phyloP scores from a whole-genome alignment of 2,888 invertebrate species.

The Archaeoteleia sp. region DNA sequence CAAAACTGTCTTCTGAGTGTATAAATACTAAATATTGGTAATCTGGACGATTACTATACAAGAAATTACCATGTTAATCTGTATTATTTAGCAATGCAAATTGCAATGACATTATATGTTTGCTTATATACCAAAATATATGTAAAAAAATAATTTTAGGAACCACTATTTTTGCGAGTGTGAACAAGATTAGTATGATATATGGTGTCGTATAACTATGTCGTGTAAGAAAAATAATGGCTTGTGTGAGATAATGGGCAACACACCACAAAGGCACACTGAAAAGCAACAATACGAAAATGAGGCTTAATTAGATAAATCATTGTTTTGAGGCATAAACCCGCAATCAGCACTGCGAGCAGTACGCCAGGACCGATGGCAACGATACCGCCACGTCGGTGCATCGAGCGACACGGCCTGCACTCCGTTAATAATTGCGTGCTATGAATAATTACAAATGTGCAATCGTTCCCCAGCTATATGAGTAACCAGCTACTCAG shows the following conservation, averaged over 20 bases:
- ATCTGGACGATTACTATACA: too few relatives aligned
- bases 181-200: too few relatives aligned
- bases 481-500: slow-evolving; percentile 21
- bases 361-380: slow-evolving; percentile 34
- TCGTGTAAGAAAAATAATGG: slow-evolving; percentile 57
- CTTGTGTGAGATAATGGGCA: slow-evolving; percentile 51
- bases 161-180: too few relatives aligned
- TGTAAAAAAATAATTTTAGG: too few relatives aligned
- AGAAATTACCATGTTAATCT: too few relatives aligned
- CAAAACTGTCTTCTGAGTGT: too few relatives aligned
- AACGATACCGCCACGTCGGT: slow-evolving; percentile 34
- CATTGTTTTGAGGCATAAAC: slow-evolving; percentile 70
- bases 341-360: slow-evolving; percentile 63
- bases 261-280: slow-evolving; percentile 55
- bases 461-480: slow-evolving; percentile 17
- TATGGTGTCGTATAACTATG: too few relatives aligned
- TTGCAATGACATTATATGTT: too few relatives aligned
- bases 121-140: too few relatives aligned
- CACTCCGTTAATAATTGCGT: slow-evolving; percentile 66
- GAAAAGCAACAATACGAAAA: slow-evolving; percentile 64
- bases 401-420: slow-evolving; percentile 28
- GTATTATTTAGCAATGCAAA: too few relatives aligned
- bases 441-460: slow-evolving; percentile 71
- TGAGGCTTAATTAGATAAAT: slow-evolving; percentile 71
- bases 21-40: too few relatives aligned